Evolutionary conservation across 2,888 invertebrate species (phyloP), one percentile per base, ranked within the genome.

Genomic region (Pterostichus niger): DNA sequence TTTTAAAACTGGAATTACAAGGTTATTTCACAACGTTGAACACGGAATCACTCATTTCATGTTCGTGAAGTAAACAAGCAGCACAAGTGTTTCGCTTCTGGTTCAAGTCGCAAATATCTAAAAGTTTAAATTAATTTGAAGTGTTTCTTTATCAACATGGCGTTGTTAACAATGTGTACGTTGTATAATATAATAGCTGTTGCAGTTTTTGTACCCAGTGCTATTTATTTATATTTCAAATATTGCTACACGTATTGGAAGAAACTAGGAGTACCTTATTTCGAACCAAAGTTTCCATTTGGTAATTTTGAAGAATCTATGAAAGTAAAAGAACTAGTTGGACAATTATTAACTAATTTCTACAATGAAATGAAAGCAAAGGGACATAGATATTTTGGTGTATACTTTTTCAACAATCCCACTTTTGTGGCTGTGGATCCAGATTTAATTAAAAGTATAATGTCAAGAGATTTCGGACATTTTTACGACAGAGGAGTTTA

Each of bases 401-500:
- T 83, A 78, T 85, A 85, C 84, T 82, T 84, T 0, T 84, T 83
- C 68, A 11, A 68, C n/a, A 77, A 40, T 40, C 87, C 88, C 5
- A 78, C 85, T 49, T 87, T 86, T 82, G 84, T 88, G 3, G 87
- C 87, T 2, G 85, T 88, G 3, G 87, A 88, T 84, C 84, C 86
- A 5, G 86, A 87, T 5, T 84, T 87, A 7, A 85, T 88, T 11
- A 88, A 88, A 84, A 90, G 90, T 71, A 90, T 94, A 15, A 86
- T 94, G 85, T 91, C 92, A 59, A 92, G 91, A 84, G 93, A 94
- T 85, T 94, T 93, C 85, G 89, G 88, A 1, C 88, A 92, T 86
- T 94, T 94, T 84, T 91, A 92, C 87, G 92, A 93, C 81, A 92
- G 93, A 54, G 93, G 93, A 0, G 88, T 91, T 35, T 92, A 92